Evolutionary conservation across 2,797 vertebrate species (phyloP).

Genomic region (Anolis apletophallus): DNA sequence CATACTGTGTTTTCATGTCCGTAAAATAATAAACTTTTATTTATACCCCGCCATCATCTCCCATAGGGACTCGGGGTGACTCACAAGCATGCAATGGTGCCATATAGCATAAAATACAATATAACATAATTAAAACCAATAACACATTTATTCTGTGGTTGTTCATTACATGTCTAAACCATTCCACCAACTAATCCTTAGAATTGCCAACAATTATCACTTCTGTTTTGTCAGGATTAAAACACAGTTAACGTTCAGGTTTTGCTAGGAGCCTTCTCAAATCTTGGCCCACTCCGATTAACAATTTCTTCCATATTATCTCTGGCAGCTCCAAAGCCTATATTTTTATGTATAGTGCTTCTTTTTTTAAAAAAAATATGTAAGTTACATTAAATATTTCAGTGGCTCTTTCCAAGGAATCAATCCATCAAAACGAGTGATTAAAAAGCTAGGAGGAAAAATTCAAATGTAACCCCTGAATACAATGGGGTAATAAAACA

Average conservation of each 20-base stretch:
- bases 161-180: too few species aligned
- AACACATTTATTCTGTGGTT: too few species aligned
- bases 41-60: too few species aligned
- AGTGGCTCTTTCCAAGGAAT: conserved; percentile 65
- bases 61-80: too few species aligned
- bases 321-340: not conserved
- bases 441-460: conserved; percentile 79
- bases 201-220: not conserved
- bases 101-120: too few species aligned
- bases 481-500: conserved; percentile 80
- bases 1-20: too few species aligned
- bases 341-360: not conserved
- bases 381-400: not conserved
- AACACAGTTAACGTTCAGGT: not conserved
- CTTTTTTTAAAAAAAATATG: conserved; percentile 1
- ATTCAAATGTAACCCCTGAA: conserved; percentile 80
- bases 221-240: rapidly evolving
- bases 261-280: conserved; percentile 3
- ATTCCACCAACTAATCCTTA: not conserved
- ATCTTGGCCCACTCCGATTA: not conserved
- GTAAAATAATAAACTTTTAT: too few species aligned
- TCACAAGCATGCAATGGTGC: too few species aligned
- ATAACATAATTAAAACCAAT: too few species aligned
- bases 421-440: conserved; percentile 73
- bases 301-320: conserved; percentile 32